Evolutionary conservation across 2,888 invertebrate species (phyloP).

Genomic region (Linyphia triangularis): DNA sequence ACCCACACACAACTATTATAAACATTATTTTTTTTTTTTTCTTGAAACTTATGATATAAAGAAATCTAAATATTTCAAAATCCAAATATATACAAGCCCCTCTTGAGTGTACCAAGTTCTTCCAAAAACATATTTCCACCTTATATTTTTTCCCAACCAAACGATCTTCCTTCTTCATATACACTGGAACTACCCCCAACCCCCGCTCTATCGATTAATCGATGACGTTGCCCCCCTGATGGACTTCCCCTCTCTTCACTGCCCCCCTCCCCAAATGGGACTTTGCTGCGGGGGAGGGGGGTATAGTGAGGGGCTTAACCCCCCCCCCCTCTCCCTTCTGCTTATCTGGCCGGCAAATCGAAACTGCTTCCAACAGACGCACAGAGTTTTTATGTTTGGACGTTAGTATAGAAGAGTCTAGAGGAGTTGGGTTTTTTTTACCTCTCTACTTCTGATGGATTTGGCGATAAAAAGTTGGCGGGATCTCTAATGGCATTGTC

Average conservation of each 20-base stretch:
- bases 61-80: no score
- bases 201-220: slow-evolving; percentile 63
- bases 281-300: neutral
- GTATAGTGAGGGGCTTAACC: slow-evolving; percentile 11
- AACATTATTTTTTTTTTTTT: no score
- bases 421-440: neutral
- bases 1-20: no score
- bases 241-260: slow-evolving; percentile 28
- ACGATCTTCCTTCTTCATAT: neutral
- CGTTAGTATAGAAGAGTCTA: slow-evolving; percentile 15
- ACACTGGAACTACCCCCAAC: no score
- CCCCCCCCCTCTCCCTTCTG: slow-evolving; percentile 14
- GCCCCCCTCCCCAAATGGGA: neutral
- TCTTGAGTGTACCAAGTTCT: no score
- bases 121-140: no score
- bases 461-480: slow-evolving; percentile 51
- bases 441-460: neutral
- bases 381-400: slow-evolving; percentile 47
- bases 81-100: no score
- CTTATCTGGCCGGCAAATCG: slow-evolving; percentile 73
- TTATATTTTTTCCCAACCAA: no score
- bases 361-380: slow-evolving; percentile 64
- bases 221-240: slow-evolving; percentile 57
- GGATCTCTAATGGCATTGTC: neutral
- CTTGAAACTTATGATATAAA: no score